These are phyloP conservation scores for Percopsis omiscomaycus DNA, from an alignment of 2,797 vertebrate genomes.

Conservation along the genomic window DNA sequence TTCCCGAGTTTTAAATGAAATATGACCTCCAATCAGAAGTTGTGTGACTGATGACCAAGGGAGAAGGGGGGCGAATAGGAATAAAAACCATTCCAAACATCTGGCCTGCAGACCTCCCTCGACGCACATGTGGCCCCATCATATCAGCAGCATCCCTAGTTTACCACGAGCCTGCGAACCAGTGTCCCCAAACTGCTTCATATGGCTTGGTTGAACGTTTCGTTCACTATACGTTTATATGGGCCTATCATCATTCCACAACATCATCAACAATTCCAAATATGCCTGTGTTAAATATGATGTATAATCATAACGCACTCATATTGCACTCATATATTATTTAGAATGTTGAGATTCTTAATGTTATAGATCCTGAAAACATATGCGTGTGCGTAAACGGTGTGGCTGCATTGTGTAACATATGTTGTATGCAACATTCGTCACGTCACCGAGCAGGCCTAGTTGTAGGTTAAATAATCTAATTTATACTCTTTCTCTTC, in stretches of 20 bases:
- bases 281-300: too few species aligned
- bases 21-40: constrained; percentile 64
- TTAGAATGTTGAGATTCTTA: too few species aligned
- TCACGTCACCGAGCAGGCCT: constrained; percentile 24
- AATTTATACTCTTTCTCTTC: background rate
- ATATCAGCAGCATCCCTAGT: constrained; percentile 74
- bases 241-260: too few species aligned
- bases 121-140: constrained; percentile 72
- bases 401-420: constrained; percentile 46
- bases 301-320: too few species aligned
- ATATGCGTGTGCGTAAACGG: too few species aligned
- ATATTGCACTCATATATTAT: too few species aligned
- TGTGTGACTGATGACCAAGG: constrained; percentile 70
- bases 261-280: too few species aligned
- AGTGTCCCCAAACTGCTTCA: constrained; percentile 56
- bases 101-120: constrained; percentile 81
- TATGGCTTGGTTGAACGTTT: constrained; percentile 46
- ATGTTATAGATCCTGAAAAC: too few species aligned
- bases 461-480: constrained; percentile 43
- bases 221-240: too few species aligned
- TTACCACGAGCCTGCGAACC: constrained; percentile 57
- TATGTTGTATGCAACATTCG: constrained; percentile 63
- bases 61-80: constrained; percentile 61
- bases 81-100: constrained; percentile 76
- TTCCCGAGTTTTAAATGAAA: constrained; percentile 46